phyloP scores from a whole-genome alignment of 2,888 invertebrate genomes.

The Meliscaeva auricollis region DNA sequence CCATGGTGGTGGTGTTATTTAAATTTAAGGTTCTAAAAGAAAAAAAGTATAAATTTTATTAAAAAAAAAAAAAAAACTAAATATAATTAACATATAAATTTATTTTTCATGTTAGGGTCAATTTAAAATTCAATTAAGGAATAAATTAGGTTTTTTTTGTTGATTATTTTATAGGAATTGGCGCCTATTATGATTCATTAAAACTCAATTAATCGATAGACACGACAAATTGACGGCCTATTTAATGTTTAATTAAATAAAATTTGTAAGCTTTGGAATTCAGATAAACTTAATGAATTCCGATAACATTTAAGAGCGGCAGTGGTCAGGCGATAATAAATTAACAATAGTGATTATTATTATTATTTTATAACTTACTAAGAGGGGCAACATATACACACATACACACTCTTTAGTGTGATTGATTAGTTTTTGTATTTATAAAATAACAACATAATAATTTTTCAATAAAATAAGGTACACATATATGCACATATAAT shows the following conservation, averaged over 20 bases:
- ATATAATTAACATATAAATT: neutral
- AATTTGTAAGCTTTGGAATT: conserved; percentile 31
- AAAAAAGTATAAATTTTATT: neutral
- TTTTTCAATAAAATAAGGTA: too few species aligned
- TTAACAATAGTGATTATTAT: neutral
- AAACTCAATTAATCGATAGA: conserved; percentile 51
- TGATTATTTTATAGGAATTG: conserved; percentile 6
- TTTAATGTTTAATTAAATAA: conserved; percentile 57
- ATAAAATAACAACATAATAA: too few species aligned
- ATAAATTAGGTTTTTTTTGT: conserved; percentile 12
- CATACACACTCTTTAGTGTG: too few species aligned
- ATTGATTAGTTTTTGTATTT: too few species aligned
- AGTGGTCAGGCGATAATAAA: neutral
- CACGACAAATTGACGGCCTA: conserved; percentile 43
- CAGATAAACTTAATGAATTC: conserved; percentile 40
- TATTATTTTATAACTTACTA: neutral
- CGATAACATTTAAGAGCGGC: conserved; percentile 20
- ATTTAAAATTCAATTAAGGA: conserved; percentile 24
- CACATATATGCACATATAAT: too few species aligned
- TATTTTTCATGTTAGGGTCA: neutral
- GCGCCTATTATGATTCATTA: conserved; percentile 36
- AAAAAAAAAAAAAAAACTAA: neutral
- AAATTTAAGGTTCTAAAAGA: conserved; percentile 49
- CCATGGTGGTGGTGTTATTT: conserved; percentile 78
- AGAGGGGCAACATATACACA: neutral